Evolutionary conservation across 2,888 invertebrate genomes (phyloP), one percentile per base, ranked within the genome.

Genomic region (Petrolisthes cinctipes): DNA sequence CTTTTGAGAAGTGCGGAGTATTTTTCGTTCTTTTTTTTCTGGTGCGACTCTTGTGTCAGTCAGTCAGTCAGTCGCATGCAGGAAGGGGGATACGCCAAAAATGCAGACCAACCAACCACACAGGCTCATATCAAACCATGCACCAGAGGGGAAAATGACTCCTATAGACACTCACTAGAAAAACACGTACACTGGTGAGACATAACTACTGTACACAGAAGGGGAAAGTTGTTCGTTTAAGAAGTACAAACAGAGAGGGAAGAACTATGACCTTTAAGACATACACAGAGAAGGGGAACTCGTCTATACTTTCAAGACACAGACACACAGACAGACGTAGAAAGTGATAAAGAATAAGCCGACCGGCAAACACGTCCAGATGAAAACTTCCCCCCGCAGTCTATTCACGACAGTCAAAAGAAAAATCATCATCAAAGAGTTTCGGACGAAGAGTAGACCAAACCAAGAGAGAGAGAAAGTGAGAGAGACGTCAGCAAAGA

Each of bases 391-490:
- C 85, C 56, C 80, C 85, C 81, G 66, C 85, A 86, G 80, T 75
- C 85, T 71, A 86, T 86, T 86, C 85, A 86, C 53, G 81, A 81
- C 85, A 86, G 23, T 54, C 85, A 86, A 81, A 79, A 37, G 37
- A 37, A 85, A 81, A 84, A 66, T 81, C 81, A 86, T 73, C 85
- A 81, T 86, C 85, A 86, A 86, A 86, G 85, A 80, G 71, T 37
- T 56, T 83, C 37, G 83, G 75, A 81, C 83, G 83, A 56, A 56
- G 75, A 83, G 81, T 4, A 81, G 61, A 61, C 61, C 66, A 81
- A 57, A 81, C 79, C 54, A 37, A 71, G 71, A 71, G 71, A 14
- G 71, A 71, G 71, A 71, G n/a, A 76, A 5, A 37, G 76, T 5
- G 73, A 23, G 73, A 83, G 83, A 80, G 56, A 56, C 80, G 83